A percentile compares a stretch with the other conserved stretches of the same genome.
Conservation (phyloP, 2,113 vertebrate genomes). For the Heterochromis multidens region DNA sequence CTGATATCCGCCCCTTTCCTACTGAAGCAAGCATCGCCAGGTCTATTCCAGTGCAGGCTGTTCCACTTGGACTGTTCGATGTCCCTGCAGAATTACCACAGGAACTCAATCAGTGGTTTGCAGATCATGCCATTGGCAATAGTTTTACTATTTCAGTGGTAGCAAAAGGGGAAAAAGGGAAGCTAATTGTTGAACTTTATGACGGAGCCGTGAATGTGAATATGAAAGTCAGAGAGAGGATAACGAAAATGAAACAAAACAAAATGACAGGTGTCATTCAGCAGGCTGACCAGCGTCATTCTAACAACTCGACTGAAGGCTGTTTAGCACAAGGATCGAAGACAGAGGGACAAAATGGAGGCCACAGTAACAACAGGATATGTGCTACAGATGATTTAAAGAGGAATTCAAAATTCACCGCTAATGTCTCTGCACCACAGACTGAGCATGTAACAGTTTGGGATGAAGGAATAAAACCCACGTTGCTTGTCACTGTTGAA, state of each 20-base stretch:
- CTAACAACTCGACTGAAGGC: not conserved
- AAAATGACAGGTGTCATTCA: not conserved
- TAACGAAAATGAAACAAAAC: not conserved
- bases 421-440: not conserved
- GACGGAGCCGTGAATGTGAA: conserved; percentile 79
- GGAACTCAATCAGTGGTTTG: conserved; percentile 83
- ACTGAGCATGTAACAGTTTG: not conserved
- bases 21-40: conserved; percentile 62
- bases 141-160: conserved; percentile 77
- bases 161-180: conserved; percentile 80
- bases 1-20: conserved; percentile 76
- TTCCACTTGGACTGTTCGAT: conserved; percentile 82
- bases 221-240: conserved; percentile 71
- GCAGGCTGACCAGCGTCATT: not conserved
- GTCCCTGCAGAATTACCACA: conserved; percentile 64
- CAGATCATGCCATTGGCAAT: conserved; percentile 65
- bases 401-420: not conserved
- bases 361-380: not conserved
- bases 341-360: not conserved
- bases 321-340: not conserved
- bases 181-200: conserved; percentile 82
- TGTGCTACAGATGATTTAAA: not conserved
- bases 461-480: not conserved
- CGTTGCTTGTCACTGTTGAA: conserved; percentile 72
- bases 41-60: conserved; percentile 82